Evolutionary conservation across 2,113 vertebrate genomes (phyloP).

Genomic region (Psettodes erumei): DNA sequence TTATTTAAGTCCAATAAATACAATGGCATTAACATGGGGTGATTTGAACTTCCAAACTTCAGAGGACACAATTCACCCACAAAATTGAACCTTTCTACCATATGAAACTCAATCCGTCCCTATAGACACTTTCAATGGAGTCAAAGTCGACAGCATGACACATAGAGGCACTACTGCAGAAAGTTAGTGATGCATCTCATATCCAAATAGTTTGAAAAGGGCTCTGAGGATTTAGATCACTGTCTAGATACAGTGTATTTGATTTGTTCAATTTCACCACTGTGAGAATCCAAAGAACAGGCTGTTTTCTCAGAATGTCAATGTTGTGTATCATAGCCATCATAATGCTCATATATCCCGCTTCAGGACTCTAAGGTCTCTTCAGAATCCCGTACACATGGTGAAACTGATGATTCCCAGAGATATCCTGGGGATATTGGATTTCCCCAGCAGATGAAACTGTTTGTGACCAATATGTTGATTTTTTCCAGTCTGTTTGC

Average conservation of each 20-base stretch:
- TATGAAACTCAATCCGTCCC: slow-evolving; percentile 61
- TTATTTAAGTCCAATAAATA: slow-evolving; percentile 64
- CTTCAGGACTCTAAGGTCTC: slow-evolving; percentile 75
- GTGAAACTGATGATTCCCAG: slow-evolving; percentile 73
- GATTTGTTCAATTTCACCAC: slow-evolving; percentile 78
- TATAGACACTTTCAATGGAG: slow-evolving; percentile 44
- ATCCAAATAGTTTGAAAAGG: slow-evolving; percentile 76
- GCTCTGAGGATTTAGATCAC: slow-evolving; percentile 77
- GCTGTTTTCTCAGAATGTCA: slow-evolving; percentile 74
- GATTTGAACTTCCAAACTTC: slow-evolving; percentile 42
- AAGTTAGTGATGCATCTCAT: slow-evolving; percentile 72
- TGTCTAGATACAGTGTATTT: slow-evolving; percentile 75
- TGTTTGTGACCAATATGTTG: slow-evolving; percentile 77
- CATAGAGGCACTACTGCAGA: slow-evolving; percentile 65
- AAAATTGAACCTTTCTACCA: slow-evolving; percentile 56
- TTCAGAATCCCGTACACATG: slow-evolving; percentile 67
- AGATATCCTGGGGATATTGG: slow-evolving; percentile 80
- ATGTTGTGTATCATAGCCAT: slow-evolving; percentile 73
- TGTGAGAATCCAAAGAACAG: slow-evolving; percentile 69
- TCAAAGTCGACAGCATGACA: slow-evolving; percentile 69
- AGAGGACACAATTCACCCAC: slow-evolving; percentile 28
- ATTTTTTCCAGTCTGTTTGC: slow-evolving; percentile 67
- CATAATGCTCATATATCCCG: slow-evolving; percentile 72
- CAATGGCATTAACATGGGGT: slow-evolving; percentile 33
- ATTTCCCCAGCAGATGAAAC: slow-evolving; percentile 76